phyloP scores from a whole-genome alignment of 53 echinoderm and acorn worm genomes.

The Actinopyga echinites region DNA sequence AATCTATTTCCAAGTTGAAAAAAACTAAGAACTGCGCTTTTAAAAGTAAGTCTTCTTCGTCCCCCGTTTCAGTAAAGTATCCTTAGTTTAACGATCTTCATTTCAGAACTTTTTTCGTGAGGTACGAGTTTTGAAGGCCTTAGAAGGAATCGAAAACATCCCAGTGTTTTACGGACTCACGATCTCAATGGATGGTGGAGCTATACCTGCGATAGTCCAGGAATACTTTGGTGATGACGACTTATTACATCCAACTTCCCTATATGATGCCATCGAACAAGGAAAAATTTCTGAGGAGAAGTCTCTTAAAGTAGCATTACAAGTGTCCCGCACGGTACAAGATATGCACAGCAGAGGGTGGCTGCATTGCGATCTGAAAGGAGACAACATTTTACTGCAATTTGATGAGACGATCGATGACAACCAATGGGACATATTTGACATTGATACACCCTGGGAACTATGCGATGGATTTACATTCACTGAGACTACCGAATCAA shows the following conservation, averaged over 20 bases:
- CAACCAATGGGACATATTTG: neutral
- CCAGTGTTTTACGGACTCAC: neutral
- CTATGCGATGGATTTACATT: neutral
- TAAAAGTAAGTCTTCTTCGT: no score
- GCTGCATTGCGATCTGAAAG: neutral
- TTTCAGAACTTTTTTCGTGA: neutral
- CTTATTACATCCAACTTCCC: neutral
- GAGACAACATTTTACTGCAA: neutral
- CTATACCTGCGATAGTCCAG: neutral
- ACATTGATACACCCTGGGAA: constrained; percentile 10
- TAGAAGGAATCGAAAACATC: neutral
- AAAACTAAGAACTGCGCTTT: no score
- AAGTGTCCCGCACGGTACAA: neutral
- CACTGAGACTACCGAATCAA: neutral
- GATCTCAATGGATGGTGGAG: neutral
- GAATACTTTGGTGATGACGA: neutral
- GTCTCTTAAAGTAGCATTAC: neutral
- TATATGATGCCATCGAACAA: constrained; percentile 1
- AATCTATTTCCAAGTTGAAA: no score
- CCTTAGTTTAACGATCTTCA: neutral
- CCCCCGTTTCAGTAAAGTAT: no score
- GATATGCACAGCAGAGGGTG: constrained; percentile 14
- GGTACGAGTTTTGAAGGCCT: neutral
- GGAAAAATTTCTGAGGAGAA: neutral
- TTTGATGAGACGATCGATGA: neutral